Conservation (phyloP, 2,113 vertebrate genomes). For the Tragelaphus strepsiceros region DNA sequence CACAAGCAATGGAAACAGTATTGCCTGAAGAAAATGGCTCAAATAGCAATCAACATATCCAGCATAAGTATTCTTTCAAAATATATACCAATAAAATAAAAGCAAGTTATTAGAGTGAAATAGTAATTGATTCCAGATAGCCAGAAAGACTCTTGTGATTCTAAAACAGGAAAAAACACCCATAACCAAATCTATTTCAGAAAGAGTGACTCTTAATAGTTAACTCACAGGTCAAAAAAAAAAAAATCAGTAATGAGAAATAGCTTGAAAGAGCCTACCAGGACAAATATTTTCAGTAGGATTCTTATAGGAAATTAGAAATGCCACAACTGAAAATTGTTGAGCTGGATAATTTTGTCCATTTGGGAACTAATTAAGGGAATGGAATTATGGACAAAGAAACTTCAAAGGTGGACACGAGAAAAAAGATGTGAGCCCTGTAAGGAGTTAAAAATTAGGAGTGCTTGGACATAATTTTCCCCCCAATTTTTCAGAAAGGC, state of each 20-base stretch:
- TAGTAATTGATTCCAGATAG: background rate
- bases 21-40: conserved; percentile 31
- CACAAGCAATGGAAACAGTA: background rate
- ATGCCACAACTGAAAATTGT: background rate
- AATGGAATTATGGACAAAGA: background rate
- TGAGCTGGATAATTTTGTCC: background rate
- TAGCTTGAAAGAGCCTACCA: background rate
- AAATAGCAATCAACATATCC: background rate
- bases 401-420: background rate
- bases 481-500: background rate
- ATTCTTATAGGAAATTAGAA: conserved; percentile 42
- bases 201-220: background rate
- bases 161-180: background rate
- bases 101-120: background rate
- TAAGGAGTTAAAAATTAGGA: background rate
- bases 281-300: background rate
- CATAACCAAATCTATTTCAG: background rate
- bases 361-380: conserved; percentile 4
- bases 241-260: conserved; percentile 34
- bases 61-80: background rate
- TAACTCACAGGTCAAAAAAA: background rate
- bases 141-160: background rate
- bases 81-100: background rate
- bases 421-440: background rate
- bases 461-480: background rate